Conservation (phyloP, 2,113 vertebrate genomes). For the Orycteropus afer region DNA sequence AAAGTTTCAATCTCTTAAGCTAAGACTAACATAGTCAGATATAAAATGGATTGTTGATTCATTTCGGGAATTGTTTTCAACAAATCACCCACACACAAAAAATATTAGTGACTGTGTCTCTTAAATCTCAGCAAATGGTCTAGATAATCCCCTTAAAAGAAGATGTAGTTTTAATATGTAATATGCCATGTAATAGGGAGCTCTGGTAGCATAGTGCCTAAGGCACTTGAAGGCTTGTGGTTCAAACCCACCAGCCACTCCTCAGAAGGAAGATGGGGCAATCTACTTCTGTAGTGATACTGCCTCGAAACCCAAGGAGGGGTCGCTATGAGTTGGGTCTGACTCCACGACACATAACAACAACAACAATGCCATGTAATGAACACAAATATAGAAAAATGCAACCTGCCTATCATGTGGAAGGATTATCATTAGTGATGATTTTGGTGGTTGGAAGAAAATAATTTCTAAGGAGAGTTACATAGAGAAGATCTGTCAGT, state of each 20-base stretch:
- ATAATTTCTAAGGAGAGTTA: background rate
- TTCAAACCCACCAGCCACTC: no score
- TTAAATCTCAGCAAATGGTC: background rate
- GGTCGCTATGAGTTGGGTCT: no score
- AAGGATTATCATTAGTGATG: background rate
- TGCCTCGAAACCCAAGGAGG: no score
- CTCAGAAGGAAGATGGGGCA: no score
- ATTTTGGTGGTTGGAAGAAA: background rate
- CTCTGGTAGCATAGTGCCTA: no score
- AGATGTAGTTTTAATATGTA: background rate
- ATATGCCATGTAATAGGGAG: background rate
- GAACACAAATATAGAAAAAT: background rate
- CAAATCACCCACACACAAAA: background rate
- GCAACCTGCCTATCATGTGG: background rate
- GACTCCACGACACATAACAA: no score
- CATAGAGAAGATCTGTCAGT: background rate
- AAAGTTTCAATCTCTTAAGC: conserved; percentile 20
- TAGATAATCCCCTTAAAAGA: background rate
- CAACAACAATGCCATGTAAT: background rate
- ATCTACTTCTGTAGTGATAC: no score
- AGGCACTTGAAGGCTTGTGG: no score
- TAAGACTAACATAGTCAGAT: background rate
- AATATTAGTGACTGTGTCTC: background rate
- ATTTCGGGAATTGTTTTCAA: background rate
- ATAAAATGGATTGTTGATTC: background rate